Base-by-base conservation (phyloP, 2,113 vertebrate genomes). In the Megaceryle maxima region DNA sequence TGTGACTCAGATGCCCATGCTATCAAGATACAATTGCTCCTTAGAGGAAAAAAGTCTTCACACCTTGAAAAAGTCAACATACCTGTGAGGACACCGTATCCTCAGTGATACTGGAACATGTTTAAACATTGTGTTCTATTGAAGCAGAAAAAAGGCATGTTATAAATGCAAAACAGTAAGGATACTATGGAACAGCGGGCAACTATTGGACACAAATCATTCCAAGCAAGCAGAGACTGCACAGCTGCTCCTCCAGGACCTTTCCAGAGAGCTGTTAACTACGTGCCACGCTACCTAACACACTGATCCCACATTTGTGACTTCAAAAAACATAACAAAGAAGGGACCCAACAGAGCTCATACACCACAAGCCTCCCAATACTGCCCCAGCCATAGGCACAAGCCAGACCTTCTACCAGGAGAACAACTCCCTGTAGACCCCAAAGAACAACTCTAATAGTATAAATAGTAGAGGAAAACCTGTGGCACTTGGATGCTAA, bases 371-470 rank as follows among this genome's bases (percentile, higher is more conserved):
- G 1, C 41, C 55, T 53, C 33, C 3, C 0, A 9, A 31, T 1
- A 22, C 19, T 12, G 41, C 11, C 56, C 41, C 81, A 51, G 35
- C 6, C n/a, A 8, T 0, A 16, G 44, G 33, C 77, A 56, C 10
- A 7, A 51, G 37, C 4, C 39, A 16, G 14, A 17, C 5, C 39
- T 29, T 56, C 35, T 39, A 31, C 59, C 12, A 31, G 24, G 28
- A 39, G 50, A 13, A 55, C 31, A 43, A 11, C 29, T 16, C n/a
- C 22, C 46, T 13, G 3, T 1, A 13, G 29, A 26, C 20, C 29
- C 29, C 15, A 11, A 3, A 0, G 2, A 64, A 33, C 29, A 21
- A 20, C 39, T 68, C 20, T 4, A 5, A 24, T 0, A 14, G 51
- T 28, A 53, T 19, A 51, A 5, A 24, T 0, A 14, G 51, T 53